phyloP scores from a whole-genome alignment of 2,113 vertebrate species.

The Callospermophilus lateralis region DNA sequence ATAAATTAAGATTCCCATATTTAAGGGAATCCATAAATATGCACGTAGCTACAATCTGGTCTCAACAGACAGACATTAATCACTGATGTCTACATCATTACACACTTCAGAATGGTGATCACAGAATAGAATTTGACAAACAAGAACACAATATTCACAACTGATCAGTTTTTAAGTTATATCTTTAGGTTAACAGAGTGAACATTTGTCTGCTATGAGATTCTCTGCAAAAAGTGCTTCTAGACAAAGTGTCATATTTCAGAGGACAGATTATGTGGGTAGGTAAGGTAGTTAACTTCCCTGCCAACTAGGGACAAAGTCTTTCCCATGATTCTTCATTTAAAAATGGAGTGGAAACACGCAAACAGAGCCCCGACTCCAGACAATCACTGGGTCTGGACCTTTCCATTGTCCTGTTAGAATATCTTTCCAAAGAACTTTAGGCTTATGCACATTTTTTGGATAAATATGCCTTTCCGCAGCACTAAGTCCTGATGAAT shows the following conservation, averaged over 20 bases:
- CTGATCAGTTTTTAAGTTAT: not conserved
- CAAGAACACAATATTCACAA: not conserved
- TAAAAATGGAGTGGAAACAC: conserved; percentile 54
- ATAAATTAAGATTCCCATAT: not conserved
- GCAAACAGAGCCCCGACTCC: too few species aligned
- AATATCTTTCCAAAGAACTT: too few species aligned
- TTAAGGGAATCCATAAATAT: not conserved
- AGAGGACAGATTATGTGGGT: not conserved
- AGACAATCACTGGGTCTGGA: too few species aligned
- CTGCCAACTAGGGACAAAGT: not conserved
- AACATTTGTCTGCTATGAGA: not conserved
- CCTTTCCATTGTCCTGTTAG: too few species aligned
- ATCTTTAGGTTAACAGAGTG: not conserved
- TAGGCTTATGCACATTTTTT: too few species aligned
- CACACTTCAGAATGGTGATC: not conserved
- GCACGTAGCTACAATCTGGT: not conserved
- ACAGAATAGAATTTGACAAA: not conserved
- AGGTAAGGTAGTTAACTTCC: not conserved
- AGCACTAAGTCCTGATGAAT: too few species aligned
- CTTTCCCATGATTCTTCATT: conserved; percentile 2
- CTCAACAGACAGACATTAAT: not conserved
- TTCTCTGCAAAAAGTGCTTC: not conserved
- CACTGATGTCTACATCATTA: not conserved
- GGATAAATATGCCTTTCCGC: too few species aligned
- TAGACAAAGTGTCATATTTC: not conserved